Base-by-base conservation (phyloP, 2,113 vertebrate genomes). In the Spea multiplicata region DNA sequence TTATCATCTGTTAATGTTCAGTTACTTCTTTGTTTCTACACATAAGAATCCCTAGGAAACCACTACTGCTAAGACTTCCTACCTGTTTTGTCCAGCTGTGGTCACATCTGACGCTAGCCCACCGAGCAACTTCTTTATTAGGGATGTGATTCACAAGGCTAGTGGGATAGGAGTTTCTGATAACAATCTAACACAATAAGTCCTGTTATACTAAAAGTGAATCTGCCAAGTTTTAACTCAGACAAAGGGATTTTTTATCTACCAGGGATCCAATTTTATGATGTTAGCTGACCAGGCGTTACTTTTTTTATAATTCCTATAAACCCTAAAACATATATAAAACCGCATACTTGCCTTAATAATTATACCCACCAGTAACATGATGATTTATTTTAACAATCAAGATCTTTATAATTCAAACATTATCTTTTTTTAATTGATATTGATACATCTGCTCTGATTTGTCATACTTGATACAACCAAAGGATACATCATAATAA, bases 1-100 rank as follows among this genome's bases (percentile, higher is more conserved):
- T 5, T 73, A 62, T 68, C 70, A 66, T 46, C 47, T 55, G 6
- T 46, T 59, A 50, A 72, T 74, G 7, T 66, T 79, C 62, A 73
- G 49, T 47, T 73, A 73, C 70, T 55, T 48, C 75, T 73, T 79
- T 57, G 77, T 73, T 30, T 30, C 70, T 73, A 49, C 67, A 45
- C 64, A 49, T 74, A 53, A 73, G 17, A 30, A 50, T 62, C 78
- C 44, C 65, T 45, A 48, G 49, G 70, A 50, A 78, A 74, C 50
- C 64, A 68, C 55, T 14, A 44, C 49, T 50, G 12, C 4, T 59
- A 12, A 13, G 55, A 59, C 8, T 59, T 59, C 55, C 10, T 59
- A 59, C 47, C 47, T 16, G n/a, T 65, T 7, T 68, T 46, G 4
- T 12, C 66, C 66, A 12, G 3, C 45, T 9, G 45, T 14, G 44